Evolutionary conservation across 2,888 invertebrate species (phyloP), one percentile per base, ranked within the genome.

Genomic region (Pollenia amentaria): DNA sequence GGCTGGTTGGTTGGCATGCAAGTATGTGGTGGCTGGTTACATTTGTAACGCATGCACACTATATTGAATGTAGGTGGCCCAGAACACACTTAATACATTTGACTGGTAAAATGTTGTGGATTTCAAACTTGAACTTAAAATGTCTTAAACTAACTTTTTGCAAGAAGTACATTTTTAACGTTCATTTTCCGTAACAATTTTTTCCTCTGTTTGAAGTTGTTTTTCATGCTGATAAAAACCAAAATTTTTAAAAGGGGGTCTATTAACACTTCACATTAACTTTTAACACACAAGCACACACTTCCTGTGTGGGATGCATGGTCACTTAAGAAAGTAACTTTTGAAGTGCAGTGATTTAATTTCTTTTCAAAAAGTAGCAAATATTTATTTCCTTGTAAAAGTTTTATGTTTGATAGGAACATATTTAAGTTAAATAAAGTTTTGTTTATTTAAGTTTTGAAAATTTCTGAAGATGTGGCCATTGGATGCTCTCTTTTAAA

Each of bases 61-160:
- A 14, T 3, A 11, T 40, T 38, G 7, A 12, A 16, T 42, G 21
- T 38, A 10, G 11, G 6, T 42, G 21, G 1, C 46, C 4, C 14
- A 14, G 11, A 57, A n/a, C 38, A 4, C 44, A 16, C 29, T 16
- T 53, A 40, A 1, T 21, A n/a, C 1, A 53, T 53, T 75, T 75
- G 14, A 75, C 18, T 48, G 44, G 8, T 2, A 53, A 79, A 70
- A 62, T 67, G 11, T 82, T 81, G 57, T 14, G 60, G 57, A 67
- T 81, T 67, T 67, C 10, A 48, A 69, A 62, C 60, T 75, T 75
- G 8, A 75, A 60, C 44, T 67, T 16, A 53, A 29, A 69, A 53
- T 75, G 38, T 29, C 75, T 57, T 73, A 14, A 57, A 75, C 21
- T 65, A 57, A 9, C 51, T 75, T 75, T 51, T 48, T 6, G n/a